Evolutionary conservation across 2,113 vertebrate species (phyloP).

Genomic region (Junco hyemalis): DNA sequence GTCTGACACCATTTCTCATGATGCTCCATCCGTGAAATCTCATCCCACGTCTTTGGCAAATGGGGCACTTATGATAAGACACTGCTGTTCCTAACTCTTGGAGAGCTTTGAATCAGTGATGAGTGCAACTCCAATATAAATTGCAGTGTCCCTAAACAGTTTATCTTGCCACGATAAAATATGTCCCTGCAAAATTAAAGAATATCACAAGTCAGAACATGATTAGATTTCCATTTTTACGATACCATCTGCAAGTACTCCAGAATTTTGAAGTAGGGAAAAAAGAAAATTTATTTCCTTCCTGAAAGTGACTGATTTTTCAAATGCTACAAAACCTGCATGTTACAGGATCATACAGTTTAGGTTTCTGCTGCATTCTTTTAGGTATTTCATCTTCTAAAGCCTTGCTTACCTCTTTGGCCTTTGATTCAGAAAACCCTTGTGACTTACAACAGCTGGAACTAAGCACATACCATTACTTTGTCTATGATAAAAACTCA

Average conservation of each 20-base stretch:
- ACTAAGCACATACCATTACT: neutral
- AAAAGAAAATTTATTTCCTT: neutral
- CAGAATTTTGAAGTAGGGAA: neutral
- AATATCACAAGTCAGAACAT: neutral
- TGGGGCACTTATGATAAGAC: neutral
- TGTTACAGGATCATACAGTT: neutral
- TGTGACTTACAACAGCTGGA: neutral
- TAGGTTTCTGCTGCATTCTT: neutral
- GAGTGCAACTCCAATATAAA: neutral
- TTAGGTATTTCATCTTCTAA: neutral
- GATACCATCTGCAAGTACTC: neutral
- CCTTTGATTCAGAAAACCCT: neutral
- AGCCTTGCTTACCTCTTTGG: neutral
- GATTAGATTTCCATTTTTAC: conserved; percentile 13
- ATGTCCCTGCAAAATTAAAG: neutral
- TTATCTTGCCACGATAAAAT: neutral
- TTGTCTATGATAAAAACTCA: neutral
- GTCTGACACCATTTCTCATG: neutral
- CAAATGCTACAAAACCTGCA: neutral
- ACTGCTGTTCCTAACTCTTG: neutral
- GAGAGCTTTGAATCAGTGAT: neutral
- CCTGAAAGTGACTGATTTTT: neutral
- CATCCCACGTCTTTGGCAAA: neutral
- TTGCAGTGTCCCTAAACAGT: neutral
- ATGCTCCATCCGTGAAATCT: neutral